A percentile compares a stretch with the other conserved stretches of the same genome.
phyloP scores from a whole-genome alignment of 2,888 invertebrate genomes.

The Atrina japonica region DNA sequence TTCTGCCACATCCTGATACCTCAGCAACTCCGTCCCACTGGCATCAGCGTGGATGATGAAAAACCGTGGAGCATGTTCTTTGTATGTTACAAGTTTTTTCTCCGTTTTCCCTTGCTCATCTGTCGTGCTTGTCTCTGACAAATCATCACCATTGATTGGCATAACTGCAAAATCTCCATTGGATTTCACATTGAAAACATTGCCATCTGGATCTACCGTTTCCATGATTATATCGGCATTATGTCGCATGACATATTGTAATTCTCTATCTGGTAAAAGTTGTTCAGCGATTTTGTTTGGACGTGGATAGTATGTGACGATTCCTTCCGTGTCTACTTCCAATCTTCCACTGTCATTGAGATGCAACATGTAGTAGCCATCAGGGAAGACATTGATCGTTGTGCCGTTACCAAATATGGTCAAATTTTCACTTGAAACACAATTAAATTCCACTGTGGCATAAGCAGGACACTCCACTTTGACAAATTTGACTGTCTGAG shows the following conservation, averaged over 20 bases:
- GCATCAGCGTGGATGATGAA: constrained; percentile 78
- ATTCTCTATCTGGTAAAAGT: constrained; percentile 64
- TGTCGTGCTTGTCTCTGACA: constrained; percentile 61
- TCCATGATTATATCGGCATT: constrained; percentile 75
- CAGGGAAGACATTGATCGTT: constrained; percentile 74
- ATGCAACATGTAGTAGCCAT: constrained; percentile 76
- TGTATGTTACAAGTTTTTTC: constrained; percentile 62
- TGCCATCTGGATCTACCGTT: constrained; percentile 77
- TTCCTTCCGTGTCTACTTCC: constrained; percentile 72
- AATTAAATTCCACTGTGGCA: constrained; percentile 79
- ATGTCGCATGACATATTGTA: constrained; percentile 75
- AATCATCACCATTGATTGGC: constrained; percentile 60
- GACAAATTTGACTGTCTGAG: constrained; percentile 72
- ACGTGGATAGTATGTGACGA: constrained; percentile 68
- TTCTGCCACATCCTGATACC: constrained; percentile 78
- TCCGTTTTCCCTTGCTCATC: constrained; percentile 46
- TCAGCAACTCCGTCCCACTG: constrained; percentile 77
- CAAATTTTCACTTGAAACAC: constrained; percentile 74
- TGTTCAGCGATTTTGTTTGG: constrained; percentile 69
- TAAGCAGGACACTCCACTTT: constrained; percentile 79
- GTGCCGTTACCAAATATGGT: constrained; percentile 78
- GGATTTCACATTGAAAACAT: constrained; percentile 76
- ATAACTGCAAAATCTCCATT: constrained; percentile 75
- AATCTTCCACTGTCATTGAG: constrained; percentile 74
- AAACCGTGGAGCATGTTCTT: constrained; percentile 78